A percentile compares a stretch with the other conserved stretches of the same genome.
Evolutionary conservation across 2,888 invertebrate genomes (phyloP).

Genomic region (Panorpa germanica): DNA sequence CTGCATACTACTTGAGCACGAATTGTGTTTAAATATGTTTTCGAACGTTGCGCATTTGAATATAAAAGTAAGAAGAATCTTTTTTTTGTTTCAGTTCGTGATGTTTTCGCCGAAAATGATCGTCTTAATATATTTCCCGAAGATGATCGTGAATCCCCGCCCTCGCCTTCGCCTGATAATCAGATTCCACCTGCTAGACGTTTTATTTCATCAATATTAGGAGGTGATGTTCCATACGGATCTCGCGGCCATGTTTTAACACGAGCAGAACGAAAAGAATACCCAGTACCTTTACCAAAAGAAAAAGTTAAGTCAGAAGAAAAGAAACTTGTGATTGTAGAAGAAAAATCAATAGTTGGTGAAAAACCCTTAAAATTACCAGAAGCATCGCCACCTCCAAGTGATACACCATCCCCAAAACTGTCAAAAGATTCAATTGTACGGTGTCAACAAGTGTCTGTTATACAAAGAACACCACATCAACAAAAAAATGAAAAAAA

Average conservation of each 20-base stretch:
- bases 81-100: too few species aligned
- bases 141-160: too few species aligned
- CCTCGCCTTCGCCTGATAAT: too few species aligned
- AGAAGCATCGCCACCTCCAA: slow-evolving; percentile 30
- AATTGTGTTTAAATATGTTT: too few species aligned
- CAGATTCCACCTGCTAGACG: slow-evolving; percentile 35
- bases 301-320: slow-evolving; percentile 34
- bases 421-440: too few species aligned
- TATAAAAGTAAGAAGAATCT: too few species aligned
- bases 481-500: too few species aligned
- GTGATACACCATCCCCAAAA: slow-evolving; percentile 43
- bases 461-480: slow-evolving; percentile 70
- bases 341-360: slow-evolving; percentile 38
- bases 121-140: too few species aligned
- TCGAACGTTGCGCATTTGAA: too few species aligned
- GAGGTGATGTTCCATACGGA: slow-evolving; percentile 67
- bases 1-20: too few species aligned
- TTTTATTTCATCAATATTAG: slow-evolving; percentile 64
- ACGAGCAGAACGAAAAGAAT: slow-evolving; percentile 64
- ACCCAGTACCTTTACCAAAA: slow-evolving; percentile 33
- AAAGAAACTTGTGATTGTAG: slow-evolving; percentile 32
- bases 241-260: slow-evolving; percentile 62
- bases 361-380: slow-evolving; percentile 22
- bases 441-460: slow-evolving; percentile 51
- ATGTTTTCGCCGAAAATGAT: too few species aligned